A percentile compares a stretch with the other conserved stretches of the same genome.
phyloP scores from a whole-genome alignment of 2,888 invertebrate species.

The Drosophila cyrtoloma region DNA sequence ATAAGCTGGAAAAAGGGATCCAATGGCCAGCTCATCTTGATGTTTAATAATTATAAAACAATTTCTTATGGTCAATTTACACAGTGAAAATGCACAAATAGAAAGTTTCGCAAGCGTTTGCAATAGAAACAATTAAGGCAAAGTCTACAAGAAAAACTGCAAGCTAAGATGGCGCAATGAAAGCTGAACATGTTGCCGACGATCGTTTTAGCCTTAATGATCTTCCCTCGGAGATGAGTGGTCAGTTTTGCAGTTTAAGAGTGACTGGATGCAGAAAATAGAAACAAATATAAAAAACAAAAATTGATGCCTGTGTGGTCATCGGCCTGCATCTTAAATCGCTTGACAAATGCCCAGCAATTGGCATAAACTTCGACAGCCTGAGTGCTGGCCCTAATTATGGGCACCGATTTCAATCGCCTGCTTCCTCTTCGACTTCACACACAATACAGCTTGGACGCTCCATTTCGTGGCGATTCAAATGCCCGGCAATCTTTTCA shows the following conservation, averaged over 20 bases:
- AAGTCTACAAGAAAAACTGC: slow-evolving; percentile 44
- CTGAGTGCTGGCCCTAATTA: slow-evolving; percentile 52
- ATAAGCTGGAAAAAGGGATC: slow-evolving; percentile 39
- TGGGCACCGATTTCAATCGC: slow-evolving; percentile 39
- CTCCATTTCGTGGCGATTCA: slow-evolving; percentile 64
- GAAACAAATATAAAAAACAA: neutral
- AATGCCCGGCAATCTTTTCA: slow-evolving; percentile 77
- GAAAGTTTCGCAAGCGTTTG: slow-evolving; percentile 56
- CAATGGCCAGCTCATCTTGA: slow-evolving; percentile 23
- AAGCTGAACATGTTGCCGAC: slow-evolving; percentile 25
- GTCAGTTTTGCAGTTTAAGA: slow-evolving; percentile 42
- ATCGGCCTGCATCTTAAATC: slow-evolving; percentile 46
- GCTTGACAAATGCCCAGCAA: slow-evolving; percentile 60
- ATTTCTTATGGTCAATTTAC: slow-evolving; percentile 41
- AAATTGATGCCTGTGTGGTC: slow-evolving; percentile 46
- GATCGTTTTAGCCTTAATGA: slow-evolving; percentile 53
- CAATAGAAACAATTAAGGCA: slow-evolving; percentile 59
- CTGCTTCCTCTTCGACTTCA: slow-evolving; percentile 23
- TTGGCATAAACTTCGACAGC: slow-evolving; percentile 53
- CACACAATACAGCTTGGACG: slow-evolving; percentile 26
- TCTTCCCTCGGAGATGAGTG: slow-evolving; percentile 30
- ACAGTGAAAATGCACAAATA: slow-evolving; percentile 60
- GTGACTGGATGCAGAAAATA: slow-evolving; percentile 24
- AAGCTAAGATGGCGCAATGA: slow-evolving; percentile 55
- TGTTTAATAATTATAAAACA: slow-evolving; percentile 36